Evolutionary conservation across 2,888 invertebrate genomes (phyloP), one percentile per base, ranked within the genome.

Genomic region (Drosophila niveifrons): DNA sequence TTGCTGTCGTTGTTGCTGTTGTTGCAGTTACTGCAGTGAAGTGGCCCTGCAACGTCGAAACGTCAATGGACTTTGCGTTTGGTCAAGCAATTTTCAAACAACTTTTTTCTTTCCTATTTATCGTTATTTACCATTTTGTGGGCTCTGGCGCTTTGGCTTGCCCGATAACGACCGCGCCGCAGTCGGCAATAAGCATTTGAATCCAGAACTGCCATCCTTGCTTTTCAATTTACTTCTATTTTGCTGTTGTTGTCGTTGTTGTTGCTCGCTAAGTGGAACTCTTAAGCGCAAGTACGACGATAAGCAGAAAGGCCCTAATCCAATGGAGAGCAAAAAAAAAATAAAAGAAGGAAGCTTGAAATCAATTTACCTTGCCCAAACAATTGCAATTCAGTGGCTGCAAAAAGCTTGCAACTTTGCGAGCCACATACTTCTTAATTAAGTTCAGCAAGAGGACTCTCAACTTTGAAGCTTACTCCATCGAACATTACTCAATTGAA

Each of bases 61-160:
- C 85, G 69, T 81, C 82, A 83, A 82, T 83, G 83, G 83, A 87
- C 88, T 83, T 85, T 82, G 85, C 82, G 79, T 77, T 72, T 69
- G 85, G 88, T 75, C 82, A 70, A 77, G 82, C 80, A 77, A 84
- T 79, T 75, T 64, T 69, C 73, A 41, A 73, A 39, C 75, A 75
- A 77, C 80, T 87, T 79, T 83, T 23, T 23, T 23, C n/a, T n/a
- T 82, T 80, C 44, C 70, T 82, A 82, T 83, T 83, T 83, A 83
- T 85, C 82, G 83, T 83, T 83, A 87, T 83, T 82, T 83, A 82
- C 83, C 82, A 83, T 87, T 83, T 83, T 84, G 65, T 70, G 41
- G 62, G 53, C 29, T 50, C 11, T 50, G 39, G 43, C 50, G 31
- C 48, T 36, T 52, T 46, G 41, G 31, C 48, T 43, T 31, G 36